These are phyloP conservation scores for Cloeon dipterum DNA, from an alignment of 2,888 invertebrate species.

Conservation along the genomic window DNA sequence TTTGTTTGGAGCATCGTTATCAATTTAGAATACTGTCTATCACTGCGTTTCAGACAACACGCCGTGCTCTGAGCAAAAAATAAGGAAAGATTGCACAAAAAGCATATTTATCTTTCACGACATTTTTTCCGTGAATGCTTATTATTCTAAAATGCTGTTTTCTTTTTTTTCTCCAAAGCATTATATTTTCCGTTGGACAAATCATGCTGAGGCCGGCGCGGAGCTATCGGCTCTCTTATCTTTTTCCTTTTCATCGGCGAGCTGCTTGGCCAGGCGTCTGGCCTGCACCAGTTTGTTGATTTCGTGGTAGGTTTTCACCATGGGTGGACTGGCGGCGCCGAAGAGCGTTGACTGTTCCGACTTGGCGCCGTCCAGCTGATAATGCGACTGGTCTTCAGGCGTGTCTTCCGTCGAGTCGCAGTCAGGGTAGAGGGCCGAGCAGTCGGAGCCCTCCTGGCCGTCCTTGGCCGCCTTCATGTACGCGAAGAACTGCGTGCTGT, in stretches of 20 bases:
- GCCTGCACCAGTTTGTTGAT: conserved; percentile 73
- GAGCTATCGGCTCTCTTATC: background rate
- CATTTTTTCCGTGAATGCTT: no score
- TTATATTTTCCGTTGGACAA: no score
- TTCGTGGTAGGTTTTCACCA: conserved; percentile 68
- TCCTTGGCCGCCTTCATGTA: conserved; percentile 79
- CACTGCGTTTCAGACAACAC: no score
- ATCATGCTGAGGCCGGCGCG: no score
- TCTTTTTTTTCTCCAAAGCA: no score
- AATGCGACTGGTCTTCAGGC: conserved; percentile 35
- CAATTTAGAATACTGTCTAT: no score
- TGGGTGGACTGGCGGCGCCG: conserved; percentile 31
- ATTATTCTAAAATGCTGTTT: no score
- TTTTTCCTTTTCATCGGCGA: background rate
- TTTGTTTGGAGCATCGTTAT: no score
- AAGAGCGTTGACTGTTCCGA: conserved; percentile 14
- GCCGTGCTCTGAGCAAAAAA: no score
- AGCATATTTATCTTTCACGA: no score
- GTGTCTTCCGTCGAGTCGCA: conserved; percentile 42
- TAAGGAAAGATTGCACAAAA: no score
- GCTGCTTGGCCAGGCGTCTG: conserved; percentile 26
- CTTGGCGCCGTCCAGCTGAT: conserved; percentile 26
- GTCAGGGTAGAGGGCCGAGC: conserved; percentile 11
- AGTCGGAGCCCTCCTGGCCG: conserved; percentile 47
- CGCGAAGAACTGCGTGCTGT: conserved; percentile 67